Evolutionary conservation across 1,140 invertebrate genomes (phyloP).

Genomic region (Heliconius hewitsoni): DNA sequence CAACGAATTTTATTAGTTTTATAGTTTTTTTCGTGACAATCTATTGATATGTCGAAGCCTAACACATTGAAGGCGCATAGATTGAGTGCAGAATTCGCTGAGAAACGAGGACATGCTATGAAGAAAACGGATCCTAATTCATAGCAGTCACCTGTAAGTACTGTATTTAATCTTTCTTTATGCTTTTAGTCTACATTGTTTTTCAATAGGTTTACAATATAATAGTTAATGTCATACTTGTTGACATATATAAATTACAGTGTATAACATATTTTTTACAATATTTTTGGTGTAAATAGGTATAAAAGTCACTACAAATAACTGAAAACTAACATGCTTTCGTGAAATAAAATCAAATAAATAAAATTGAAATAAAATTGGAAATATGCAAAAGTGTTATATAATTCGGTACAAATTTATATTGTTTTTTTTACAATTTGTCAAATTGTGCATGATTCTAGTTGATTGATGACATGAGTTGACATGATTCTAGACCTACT

Average conservation of each 20-base stretch:
- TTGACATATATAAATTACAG: background rate
- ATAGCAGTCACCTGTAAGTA: slow-evolving; percentile 78
- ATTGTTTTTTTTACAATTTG: background rate
- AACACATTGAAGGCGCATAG: slow-evolving; percentile 74
- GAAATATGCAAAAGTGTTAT: background rate
- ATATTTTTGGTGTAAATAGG: background rate
- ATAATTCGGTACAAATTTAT: background rate
- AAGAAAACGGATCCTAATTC: slow-evolving; percentile 71
- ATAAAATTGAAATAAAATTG: background rate
- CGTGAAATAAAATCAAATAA: background rate
- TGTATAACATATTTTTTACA: background rate
- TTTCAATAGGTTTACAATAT: background rate
- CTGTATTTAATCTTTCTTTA: slow-evolving; percentile 18
- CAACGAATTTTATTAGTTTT: slow-evolving; percentile 58
- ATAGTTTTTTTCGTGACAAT: slow-evolving; percentile 16
- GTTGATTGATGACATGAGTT: background rate
- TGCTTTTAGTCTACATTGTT: background rate
- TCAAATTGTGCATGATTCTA: background rate
- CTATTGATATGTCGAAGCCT: slow-evolving; percentile 69
- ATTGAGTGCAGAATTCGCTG: slow-evolving; percentile 74
- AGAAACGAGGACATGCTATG: slow-evolving; percentile 66
- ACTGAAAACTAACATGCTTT: background rate
- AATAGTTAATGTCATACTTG: background rate
- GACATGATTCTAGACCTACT: too few relatives aligned
- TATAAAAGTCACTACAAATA: background rate